Conservation (phyloP, 2,113 vertebrate genomes). For the Uria aalge region DNA sequence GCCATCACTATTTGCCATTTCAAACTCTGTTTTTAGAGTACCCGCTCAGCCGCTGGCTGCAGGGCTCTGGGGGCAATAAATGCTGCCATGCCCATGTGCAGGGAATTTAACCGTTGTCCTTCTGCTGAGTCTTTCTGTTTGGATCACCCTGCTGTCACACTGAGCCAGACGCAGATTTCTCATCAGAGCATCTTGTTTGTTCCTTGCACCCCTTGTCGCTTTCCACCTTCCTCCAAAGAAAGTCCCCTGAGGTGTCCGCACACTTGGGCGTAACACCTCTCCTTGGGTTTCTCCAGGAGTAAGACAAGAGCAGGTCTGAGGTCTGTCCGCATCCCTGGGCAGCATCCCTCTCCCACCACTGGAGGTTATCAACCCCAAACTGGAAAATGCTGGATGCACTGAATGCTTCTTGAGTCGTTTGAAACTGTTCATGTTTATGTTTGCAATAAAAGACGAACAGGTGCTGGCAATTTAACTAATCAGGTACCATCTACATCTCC, state of each 20-base stretch:
- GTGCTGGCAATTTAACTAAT: conserved; percentile 61
- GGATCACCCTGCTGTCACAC: neutral
- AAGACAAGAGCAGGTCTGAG: neutral
- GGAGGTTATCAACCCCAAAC: neutral
- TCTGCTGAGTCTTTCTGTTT: neutral
- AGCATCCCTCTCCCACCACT: neutral
- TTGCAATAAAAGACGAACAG: conserved; percentile 43
- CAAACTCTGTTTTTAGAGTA: neutral
- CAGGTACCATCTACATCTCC: neutral
- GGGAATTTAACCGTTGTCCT: neutral
- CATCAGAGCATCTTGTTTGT: accelerated
- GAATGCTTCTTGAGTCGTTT: neutral
- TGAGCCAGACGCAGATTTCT: accelerated
- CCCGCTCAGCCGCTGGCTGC: neutral
- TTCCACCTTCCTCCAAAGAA: neutral
- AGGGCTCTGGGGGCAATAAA: neutral
- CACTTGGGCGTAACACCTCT: neutral
- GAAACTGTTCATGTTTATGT: conserved; percentile 16
- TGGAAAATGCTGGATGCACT: neutral
- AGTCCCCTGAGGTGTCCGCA: neutral
- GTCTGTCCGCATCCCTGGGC: neutral
- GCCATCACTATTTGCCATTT: neutral
- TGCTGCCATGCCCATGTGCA: accelerated
- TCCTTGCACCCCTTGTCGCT: accelerated
- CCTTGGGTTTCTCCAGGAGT: neutral